Evolutionary conservation across 2,888 invertebrate genomes (phyloP).

Genomic region (Erebia palarica): DNA sequence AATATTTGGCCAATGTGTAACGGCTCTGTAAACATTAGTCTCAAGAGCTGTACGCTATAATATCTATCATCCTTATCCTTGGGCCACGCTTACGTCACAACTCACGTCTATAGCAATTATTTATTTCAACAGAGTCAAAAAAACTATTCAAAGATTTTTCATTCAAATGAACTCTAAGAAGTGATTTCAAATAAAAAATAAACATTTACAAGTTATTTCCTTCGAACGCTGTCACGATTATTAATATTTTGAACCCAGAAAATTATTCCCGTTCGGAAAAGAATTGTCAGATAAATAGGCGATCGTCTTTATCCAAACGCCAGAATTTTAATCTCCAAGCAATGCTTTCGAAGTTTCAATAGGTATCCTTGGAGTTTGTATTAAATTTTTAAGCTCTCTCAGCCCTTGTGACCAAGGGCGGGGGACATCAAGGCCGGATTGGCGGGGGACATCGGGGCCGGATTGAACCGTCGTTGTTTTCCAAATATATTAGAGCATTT

Average conservation of each 20-base stretch:
- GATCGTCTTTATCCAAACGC: constrained; percentile 1
- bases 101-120: too few relatives aligned
- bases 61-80: too few relatives aligned
- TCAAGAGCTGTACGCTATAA: too few relatives aligned
- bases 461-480: constrained; percentile 77
- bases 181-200: too few relatives aligned
- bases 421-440: constrained; percentile 57
- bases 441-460: constrained; percentile 49
- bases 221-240: too few relatives aligned
- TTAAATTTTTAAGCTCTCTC: constrained; percentile 31
- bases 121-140: too few relatives aligned
- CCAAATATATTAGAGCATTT: constrained; percentile 74
- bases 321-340: constrained; percentile 29
- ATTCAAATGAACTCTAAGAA: too few relatives aligned
- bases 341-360: constrained; percentile 26
- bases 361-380: constrained; percentile 24
- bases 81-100: too few relatives aligned
- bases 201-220: too few relatives aligned
- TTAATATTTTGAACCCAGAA: neutral
- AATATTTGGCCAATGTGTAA: too few relatives aligned
- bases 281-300: neutral
- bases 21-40: too few relatives aligned
- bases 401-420: constrained; percentile 25
- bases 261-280: neutral
- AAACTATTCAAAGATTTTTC: too few relatives aligned